These are phyloP conservation scores for Calyptomena viridis DNA, from an alignment of 2,113 vertebrate genomes.

Conservation along the genomic window DNA sequence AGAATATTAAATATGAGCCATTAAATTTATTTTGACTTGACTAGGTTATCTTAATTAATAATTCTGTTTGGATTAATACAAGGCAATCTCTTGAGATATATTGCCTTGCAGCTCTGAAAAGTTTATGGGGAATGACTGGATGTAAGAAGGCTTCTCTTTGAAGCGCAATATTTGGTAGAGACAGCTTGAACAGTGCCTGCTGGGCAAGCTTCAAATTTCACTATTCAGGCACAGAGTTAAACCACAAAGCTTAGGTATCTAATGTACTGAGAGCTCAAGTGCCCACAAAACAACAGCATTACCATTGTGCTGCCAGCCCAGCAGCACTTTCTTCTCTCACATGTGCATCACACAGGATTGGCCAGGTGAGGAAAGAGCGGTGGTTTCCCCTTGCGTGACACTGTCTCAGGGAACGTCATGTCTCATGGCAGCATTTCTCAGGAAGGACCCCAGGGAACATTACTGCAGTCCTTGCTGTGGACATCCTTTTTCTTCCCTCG, in stretches of 20 bases:
- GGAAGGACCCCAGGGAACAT: too few species aligned
- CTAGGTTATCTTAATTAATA: conserved; percentile 68
- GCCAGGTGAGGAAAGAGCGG: neutral
- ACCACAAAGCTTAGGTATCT: neutral
- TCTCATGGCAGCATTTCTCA: neutral
- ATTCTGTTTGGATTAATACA: conserved; percentile 65
- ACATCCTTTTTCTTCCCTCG: neutral
- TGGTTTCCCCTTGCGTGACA: neutral
- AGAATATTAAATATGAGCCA: conserved; percentile 55
- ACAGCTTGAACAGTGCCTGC: neutral
- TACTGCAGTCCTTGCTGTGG: neutral
- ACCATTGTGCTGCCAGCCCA: neutral
- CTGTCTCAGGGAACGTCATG: neutral
- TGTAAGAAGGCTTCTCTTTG: neutral
- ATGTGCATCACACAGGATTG: fast-evolving
- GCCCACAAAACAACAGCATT: fast-evolving
- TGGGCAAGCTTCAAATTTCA: neutral
- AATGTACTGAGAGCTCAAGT: fast-evolving
- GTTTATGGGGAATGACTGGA: conserved; percentile 6
- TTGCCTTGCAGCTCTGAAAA: conserved; percentile 52
- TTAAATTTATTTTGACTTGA: conserved; percentile 69
- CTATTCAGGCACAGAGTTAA: neutral
- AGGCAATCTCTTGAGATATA: conserved; percentile 63
- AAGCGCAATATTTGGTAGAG: neutral
- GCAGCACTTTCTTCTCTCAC: neutral